Percentiles rank a stretch among this genome's conserved stretches.
These are phyloP conservation scores for Iselma pallidipennis DNA, from an alignment of 2,888 invertebrate species.

Conservation along the genomic window DNA sequence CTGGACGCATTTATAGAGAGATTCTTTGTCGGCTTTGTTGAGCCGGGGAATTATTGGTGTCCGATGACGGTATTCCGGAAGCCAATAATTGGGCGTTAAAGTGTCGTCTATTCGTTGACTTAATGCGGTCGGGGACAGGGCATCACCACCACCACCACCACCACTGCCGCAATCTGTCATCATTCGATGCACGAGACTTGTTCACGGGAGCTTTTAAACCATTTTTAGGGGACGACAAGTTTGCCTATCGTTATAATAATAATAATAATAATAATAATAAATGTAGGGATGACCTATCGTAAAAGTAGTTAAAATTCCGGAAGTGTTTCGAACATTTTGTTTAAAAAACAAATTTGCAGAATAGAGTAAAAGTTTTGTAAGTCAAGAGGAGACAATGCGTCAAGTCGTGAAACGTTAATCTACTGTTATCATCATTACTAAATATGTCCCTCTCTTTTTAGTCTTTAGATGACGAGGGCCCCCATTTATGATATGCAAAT, in stretches of 20 bases:
- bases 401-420: conserved; percentile 30
- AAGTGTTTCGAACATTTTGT: conserved; percentile 50
- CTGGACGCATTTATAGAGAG: background rate
- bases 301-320: conserved; percentile 50
- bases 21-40: background rate
- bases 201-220: conserved; percentile 27
- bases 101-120: background rate
- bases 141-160: conserved; percentile 1
- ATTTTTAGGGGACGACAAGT: conserved; percentile 27
- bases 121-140: background rate
- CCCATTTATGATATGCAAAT: conserved; percentile 40
- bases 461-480: conserved; percentile 28
- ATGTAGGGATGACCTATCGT: conserved; percentile 46
- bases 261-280: no score
- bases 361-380: conserved; percentile 50
- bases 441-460: background rate
- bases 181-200: conserved; percentile 44
- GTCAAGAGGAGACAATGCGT: background rate
- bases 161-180: conserved; percentile 38
- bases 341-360: conserved; percentile 54
- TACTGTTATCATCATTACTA: conserved; percentile 11
- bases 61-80: conserved; percentile 11
- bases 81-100: conserved; percentile 3
- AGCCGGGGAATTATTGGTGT: conserved; percentile 5
- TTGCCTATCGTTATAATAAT: conserved; percentile 42